Evolutionary conservation across 2,113 vertebrate species (phyloP).

Genomic region (Nothoprocta pentlandii): DNA sequence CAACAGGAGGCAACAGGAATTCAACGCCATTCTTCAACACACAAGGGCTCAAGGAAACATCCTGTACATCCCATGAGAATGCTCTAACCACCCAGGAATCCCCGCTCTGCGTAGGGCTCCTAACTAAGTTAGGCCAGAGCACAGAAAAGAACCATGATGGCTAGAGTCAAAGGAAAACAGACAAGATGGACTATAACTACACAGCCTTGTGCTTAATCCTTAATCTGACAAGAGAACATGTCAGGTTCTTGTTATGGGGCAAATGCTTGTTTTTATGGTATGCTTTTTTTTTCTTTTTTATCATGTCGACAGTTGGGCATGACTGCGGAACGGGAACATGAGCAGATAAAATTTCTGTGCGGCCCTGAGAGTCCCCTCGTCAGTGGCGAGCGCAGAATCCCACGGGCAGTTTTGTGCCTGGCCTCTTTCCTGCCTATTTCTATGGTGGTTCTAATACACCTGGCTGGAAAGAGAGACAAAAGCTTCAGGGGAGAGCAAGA

Average conservation of each 20-base stretch:
- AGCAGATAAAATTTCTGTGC: not conserved
- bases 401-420: not conserved
- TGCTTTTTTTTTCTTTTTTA: no score
- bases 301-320: not conserved
- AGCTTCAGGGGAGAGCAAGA: not conserved
- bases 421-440: not conserved
- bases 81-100: no score
- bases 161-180: not conserved
- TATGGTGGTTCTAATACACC: not conserved
- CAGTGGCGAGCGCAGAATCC: not conserved
- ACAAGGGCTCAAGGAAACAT: not conserved
- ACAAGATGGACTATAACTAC: not conserved
- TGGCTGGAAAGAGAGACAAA: not conserved
- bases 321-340: not conserved
- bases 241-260: not conserved
- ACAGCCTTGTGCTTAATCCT: not conserved
- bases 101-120: no score
- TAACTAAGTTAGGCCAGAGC: not conserved
- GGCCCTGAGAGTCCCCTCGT: not conserved
- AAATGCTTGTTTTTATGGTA: not conserved
- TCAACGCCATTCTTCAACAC: not conserved
- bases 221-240: not conserved
- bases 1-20: not conserved
- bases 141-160: fast-evolving
- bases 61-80: not conserved